A percentile compares a stretch with the other conserved stretches of the same genome.
These are phyloP conservation scores for Mastigias papua DNA, from an alignment of 30 jellyfish, hydroid and myxozoan genomes.

Conservation along the genomic window DNA sequence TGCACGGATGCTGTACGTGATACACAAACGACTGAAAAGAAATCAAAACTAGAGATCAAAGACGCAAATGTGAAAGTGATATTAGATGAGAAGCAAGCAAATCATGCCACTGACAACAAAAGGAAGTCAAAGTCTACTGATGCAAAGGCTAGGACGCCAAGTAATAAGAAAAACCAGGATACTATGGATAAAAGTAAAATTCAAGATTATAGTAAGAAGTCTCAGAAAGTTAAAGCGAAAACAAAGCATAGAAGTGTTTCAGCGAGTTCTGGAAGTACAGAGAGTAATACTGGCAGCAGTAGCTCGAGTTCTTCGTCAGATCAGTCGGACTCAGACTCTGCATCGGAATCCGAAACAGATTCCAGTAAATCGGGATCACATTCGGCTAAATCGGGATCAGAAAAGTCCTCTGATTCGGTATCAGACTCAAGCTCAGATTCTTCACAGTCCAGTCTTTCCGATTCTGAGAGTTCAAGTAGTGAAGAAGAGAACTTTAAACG, in stretches of 20 bases:
- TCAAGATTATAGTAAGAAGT: neutral
- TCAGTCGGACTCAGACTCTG: conserved; percentile 54
- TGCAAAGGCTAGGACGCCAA: neutral
- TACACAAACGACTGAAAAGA: neutral
- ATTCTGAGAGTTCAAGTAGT: conserved; percentile 56
- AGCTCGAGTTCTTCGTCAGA: conserved; percentile 40
- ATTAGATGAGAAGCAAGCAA: neutral
- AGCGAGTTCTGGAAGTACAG: conserved; percentile 35
- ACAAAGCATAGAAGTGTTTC: neutral
- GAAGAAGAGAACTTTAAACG: conserved; percentile 66
- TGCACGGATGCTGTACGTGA: conserved; percentile 5
- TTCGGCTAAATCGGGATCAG: conserved; percentile 34
- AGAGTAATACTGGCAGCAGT: conserved; percentile 25
- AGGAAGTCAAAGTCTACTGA: neutral
- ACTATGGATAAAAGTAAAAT: neutral
- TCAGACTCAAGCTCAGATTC: conserved; percentile 66
- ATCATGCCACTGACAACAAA: neutral
- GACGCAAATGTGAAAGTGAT: neutral
- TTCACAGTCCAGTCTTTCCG: conserved; percentile 37
- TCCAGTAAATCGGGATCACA: neutral
- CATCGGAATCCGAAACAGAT: conserved; percentile 19
- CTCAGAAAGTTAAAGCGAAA: neutral
- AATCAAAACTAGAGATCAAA: neutral
- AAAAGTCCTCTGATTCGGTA: conserved; percentile 44
- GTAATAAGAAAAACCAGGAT: neutral